Conservation (phyloP, 2,113 vertebrate genomes). For the Sylvietta virens region DNA sequence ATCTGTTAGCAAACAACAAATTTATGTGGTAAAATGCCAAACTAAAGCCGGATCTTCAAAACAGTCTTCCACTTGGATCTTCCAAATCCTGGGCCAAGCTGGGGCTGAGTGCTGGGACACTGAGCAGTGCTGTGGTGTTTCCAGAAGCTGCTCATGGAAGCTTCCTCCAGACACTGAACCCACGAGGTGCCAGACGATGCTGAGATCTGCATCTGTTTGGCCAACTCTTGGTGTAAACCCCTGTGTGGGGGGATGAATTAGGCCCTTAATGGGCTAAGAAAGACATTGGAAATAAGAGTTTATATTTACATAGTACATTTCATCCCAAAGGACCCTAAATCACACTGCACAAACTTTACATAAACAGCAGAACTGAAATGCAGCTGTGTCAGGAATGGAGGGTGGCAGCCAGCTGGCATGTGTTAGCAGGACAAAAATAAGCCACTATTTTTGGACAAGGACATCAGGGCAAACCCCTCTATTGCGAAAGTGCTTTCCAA, state of each 20-base stretch:
- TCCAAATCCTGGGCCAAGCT: neutral
- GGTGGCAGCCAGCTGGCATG: conserved; percentile 55
- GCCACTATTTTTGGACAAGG: conserved; percentile 65
- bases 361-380: conserved; percentile 40
- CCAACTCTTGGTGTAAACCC: neutral
- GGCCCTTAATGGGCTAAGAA: neutral
- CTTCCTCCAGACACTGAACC: neutral
- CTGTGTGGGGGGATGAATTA: neutral
- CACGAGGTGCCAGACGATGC: neutral
- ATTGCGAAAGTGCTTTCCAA: conserved; percentile 21
- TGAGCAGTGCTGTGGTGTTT: neutral
- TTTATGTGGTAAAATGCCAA: neutral
- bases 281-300: neutral
- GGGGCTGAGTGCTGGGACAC: neutral
- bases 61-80: neutral
- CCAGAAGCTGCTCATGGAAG: neutral
- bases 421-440: conserved; percentile 36
- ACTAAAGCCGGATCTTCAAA: neutral
- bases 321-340: conserved; percentile 37
- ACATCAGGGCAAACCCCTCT: conserved; percentile 35
- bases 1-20: neutral
- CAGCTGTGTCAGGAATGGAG: conserved; percentile 9
- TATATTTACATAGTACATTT: conserved; percentile 4
- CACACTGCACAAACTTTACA: conserved; percentile 25
- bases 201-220: neutral